Evolutionary conservation across 2,888 invertebrate genomes (phyloP).

Genomic region (Drosophila kanekoi): DNA sequence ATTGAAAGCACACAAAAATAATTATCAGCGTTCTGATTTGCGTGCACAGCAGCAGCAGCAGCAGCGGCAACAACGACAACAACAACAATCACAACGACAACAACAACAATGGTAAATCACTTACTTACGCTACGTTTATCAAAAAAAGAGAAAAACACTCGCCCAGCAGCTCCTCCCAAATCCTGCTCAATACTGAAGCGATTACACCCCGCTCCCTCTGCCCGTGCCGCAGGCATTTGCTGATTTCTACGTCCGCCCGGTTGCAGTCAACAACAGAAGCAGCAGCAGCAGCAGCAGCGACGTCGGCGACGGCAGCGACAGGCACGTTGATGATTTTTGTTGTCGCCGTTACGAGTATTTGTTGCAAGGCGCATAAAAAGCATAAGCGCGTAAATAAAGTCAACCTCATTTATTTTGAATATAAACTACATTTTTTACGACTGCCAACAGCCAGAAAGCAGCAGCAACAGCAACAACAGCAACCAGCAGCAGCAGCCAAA

Average conservation of each 20-base stretch:
- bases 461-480: constrained; percentile 17
- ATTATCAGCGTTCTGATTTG: constrained; percentile 61
- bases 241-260: constrained; percentile 53
- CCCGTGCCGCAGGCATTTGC: constrained; percentile 52
- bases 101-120: constrained; percentile 60
- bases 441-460: constrained; percentile 61
- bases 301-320: constrained; percentile 21
- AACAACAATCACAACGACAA: constrained; percentile 22
- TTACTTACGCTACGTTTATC: constrained; percentile 69
- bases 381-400: constrained; percentile 80
- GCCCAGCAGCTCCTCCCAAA: neutral
- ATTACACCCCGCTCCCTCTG: neutral
- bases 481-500: constrained; percentile 44
- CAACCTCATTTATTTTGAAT: constrained; percentile 80
- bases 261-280: constrained; percentile 50
- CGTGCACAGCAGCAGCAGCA: constrained; percentile 22
- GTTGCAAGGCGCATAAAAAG: constrained; percentile 80
- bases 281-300: neutral
- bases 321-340: constrained; percentile 47
- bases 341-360: constrained; percentile 44
- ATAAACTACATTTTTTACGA: constrained; percentile 80
- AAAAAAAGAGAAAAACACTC: neutral
- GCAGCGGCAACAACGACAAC: constrained; percentile 12
- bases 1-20: constrained; percentile 60
- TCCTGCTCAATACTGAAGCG: constrained; percentile 9